Evolutionary conservation across 2,888 invertebrate species (phyloP), one percentile per base, ranked within the genome.

Genomic region (Ophion ventricosus): DNA sequence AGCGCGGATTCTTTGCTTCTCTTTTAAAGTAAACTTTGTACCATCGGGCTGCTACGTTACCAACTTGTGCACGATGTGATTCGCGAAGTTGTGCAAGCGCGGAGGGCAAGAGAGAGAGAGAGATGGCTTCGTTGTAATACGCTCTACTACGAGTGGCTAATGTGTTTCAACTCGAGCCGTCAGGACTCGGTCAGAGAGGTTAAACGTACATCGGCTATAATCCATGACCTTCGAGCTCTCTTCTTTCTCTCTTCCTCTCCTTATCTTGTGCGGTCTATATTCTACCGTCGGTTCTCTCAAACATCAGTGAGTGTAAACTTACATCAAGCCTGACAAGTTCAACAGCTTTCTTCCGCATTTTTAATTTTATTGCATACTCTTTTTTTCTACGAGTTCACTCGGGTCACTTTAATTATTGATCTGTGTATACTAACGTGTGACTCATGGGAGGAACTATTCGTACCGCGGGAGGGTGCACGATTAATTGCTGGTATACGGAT

Each of bases 21-120:
- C 64, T 69, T 61, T 56, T 25, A 54, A 56, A 59, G 74, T 23
- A 80, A 78, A 76, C 73, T 78, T 84, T 78, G 67, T 85, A 86
- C 86, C 85, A 67, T 86, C 82, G 75, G 83, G 80, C 75, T 80
- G 80, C 87, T 87, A 84, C 83, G 72, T 87, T 88, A 88, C 85
- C 87, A 87, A 77, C 86, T 85, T 85, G 49, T 61, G 67, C 67
- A 75, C 40, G 17, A 76, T 59, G 61, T 61, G 14, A 49, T 49
- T 61, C 69, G 20, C 54, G 2, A 72, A 72, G 79, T 72, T 72
- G 14, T 49, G 54, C 26, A 17, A 26, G 63, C 63, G 23, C 35
- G 49, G 17, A 43, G 14, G 3, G 57, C 2, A n/a, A n/a, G 20
- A 57, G 57, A 11, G 35, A 4, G 64, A 64, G 54, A 74, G 26